Base-by-base conservation (phyloP, 2,113 vertebrate genomes). In the Proteles cristata region DNA sequence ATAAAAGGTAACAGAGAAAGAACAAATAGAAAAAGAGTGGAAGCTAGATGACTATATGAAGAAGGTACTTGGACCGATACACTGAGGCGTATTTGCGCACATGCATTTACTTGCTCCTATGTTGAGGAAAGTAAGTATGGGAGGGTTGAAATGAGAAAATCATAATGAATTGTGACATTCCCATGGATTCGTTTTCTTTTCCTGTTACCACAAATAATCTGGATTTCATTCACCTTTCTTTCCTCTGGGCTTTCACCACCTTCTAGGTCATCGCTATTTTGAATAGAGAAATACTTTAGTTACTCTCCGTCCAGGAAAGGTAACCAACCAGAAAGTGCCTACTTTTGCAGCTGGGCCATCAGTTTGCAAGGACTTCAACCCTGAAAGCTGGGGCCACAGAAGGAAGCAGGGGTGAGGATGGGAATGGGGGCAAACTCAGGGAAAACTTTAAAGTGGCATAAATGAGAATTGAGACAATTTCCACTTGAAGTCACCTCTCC, bases 381-480 rank as follows among this genome's bases (percentile, higher is more conserved):
- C 33, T 50, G 31, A 90, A 96, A 92, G 8, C 77, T 26, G 26
- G 11, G 53, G 48, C 55, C 15, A 88, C 31, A 10, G 71, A 79
- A 45, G 4, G 23, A 71, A 50, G 71, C 39, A 28, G n/a, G 23
- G 26, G 58, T 48, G 33, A 73, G 19, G 58, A 28, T 31, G 25
- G 23, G 28, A 4, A 35, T 23, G 66, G 43, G 7, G 66, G 21
- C 83, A 88, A 85, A 58, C 39, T 66, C 58, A 88, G 45, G 45
- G 33, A 94, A 93, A 71, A 65, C 50, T 93, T 91, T n/a, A 35
- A 97, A 93, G 35, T 55, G 82, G 45, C 21, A 31, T 43, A 43
- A 28, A 87, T 28, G 43, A 93, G 81, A 91, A 91, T 11, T 65
- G 82, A 83, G 73, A 89, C 35, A 43, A 88, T 95, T 81, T 96